Base-by-base conservation (phyloP, 2,113 vertebrate genomes). In the Empidonax alnorum region DNA sequence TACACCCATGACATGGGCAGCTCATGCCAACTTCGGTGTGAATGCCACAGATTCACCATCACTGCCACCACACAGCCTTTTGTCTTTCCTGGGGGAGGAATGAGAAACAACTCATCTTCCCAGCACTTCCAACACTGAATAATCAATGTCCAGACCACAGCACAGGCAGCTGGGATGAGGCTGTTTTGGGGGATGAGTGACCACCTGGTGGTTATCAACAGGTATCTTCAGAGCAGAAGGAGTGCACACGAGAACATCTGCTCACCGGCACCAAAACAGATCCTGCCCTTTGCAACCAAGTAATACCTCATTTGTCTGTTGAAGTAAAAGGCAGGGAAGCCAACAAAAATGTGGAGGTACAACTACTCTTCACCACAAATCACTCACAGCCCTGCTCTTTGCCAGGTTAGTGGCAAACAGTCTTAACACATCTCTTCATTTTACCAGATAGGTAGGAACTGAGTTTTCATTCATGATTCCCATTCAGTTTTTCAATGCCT, bases 211-310 rank as follows among this genome's bases (percentile, higher is more conserved):
- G 25, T 46, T 52, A 49, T 1, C 76, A 74, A 16, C 0, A 7
- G 0, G 2, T 5, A 11, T 27, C 46, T 74, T 71, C 46, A 44
- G 30, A 56, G 35, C 41, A 39, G 41, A 56, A n/a, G 1, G 0
- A 80, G 59, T 8, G 31, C 19, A 27, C 52, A 22, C 0, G 0
- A 46, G 63, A 72, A 76, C 35, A 33, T 39, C 33, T 52, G 63
- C 41, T 58, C 44, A 35, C 59, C 7, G 24, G 69, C 6, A 8
- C 14, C 62, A n/a, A 67, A 86, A 47, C 1, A 75, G 56, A 75
- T 30, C 71, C 74, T 65, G n/a, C 25, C n/a, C 46, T 55, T 37
- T 25, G 46, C 35, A 78, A 84, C 3, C 52, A 56, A 50, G 9
- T 3, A 30, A 69, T 42, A 76, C 2, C 15, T 31, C n/a, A 27